Evolutionary conservation across 2,797 vertebrate species (phyloP), one percentile per base, ranked within the genome.

Genomic region (Halcyon chelicuti): DNA sequence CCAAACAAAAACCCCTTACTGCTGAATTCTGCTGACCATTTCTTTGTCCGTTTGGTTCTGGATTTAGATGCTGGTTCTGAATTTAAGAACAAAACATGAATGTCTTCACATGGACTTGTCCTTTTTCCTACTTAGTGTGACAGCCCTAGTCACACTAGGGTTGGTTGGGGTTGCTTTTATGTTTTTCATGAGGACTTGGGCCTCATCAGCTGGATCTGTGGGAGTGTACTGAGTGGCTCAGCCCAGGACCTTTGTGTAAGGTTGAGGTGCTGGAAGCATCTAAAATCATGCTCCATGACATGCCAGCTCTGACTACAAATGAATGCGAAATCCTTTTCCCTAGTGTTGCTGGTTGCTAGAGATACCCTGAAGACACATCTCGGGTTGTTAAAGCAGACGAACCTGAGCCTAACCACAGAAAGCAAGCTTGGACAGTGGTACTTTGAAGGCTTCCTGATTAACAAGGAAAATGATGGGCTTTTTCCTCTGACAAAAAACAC

Each of bases 351-450:
- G 4, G n/a, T 33, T 77, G 44, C 26, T 81, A 12, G 40, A 81
- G 57, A 44, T 37, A 58, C 37, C 46, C 72, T 83, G 52, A 44
- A 65, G 82, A 54, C 10, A 22, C 9, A 25, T 77, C 67, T 87
- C 3, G 2, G 49, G 75, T 65, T 63, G 15, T 83, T 83, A 58
- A 8, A 15, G 66, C 25, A 65, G n/a, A 25, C 55, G 52, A 6
- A 26, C 0, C 0, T 0, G 2, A 62, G 14, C 49, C 28, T 75
- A 7, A 35, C 54, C 40, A 16, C 65, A 49, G 54, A 62, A 54
- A 46, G 52, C 20, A 39, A 5, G 60, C 33, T 67, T 49, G 61
- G 44, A 31, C 6, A 44, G 33, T 5, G 7, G 19, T 60, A 13
- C 61, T 85, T 44, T 14, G 28, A 72, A 90, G 47, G 12, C 46